Evolutionary conservation across 2,797 vertebrate species (phyloP), one percentile per base, ranked within the genome.

Genomic region (Trichosurus vulpecula): DNA sequence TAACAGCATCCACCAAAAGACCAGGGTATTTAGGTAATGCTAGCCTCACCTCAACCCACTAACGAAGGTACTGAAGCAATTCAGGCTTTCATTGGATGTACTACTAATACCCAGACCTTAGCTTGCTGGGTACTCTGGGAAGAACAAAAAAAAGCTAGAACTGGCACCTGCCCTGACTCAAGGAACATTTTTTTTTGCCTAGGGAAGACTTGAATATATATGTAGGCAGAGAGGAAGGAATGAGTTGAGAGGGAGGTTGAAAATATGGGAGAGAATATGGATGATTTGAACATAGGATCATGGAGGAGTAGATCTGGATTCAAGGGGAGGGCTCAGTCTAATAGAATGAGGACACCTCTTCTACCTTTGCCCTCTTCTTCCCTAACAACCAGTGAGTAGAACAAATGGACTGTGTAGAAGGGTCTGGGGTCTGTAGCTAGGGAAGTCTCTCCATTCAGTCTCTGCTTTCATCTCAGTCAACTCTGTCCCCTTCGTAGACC

Each of bases 191-290:
- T n/a, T n/a, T 87, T 51, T 87, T 87, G 25, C 3, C 74, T 27
- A 87, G 74, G 74, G 41, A 87, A 87, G 8, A 51, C 41, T 91
- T 91, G 61, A 94, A 35, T 52, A 35, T 93, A 66, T 47, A 94
- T 87, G 53, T 55, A 6, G 6, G 12, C 54, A 94, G 54, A 95
- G 52, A 30, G 51, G 27, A 25, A 96, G 66, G 41, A 92, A 16
- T 47, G n/a, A 52, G 41, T 81, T 81, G 41, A 96, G 52, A 74
- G 31, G 16, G 41, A 47, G 22, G 13, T 27, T n/a, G 61, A 31
- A 58, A 29, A 12, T 61, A 41, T 16, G 61, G 0, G 3, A 95
- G 57, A 97, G 91, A 27, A 51, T 87, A 11, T 29, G 74, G 41
- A 81, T 81, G 74, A 25, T 81, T 81, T 81, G 74, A 81, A 47